phyloP scores from a whole-genome alignment of 2,797 vertebrate species.

The Xiphophorus birchmanni region DNA sequence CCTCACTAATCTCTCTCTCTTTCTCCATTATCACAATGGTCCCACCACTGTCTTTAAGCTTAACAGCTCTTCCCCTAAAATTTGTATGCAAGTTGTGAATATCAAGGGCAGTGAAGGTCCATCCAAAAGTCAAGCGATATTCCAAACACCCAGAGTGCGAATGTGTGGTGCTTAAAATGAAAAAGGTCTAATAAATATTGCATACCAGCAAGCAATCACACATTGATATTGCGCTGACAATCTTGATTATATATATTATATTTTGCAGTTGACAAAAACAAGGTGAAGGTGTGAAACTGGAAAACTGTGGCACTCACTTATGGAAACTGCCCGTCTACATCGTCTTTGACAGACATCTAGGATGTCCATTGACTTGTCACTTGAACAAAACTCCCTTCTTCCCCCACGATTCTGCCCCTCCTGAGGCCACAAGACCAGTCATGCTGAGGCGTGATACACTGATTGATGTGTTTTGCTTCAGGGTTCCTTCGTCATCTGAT shows the following conservation, averaged over 20 bases:
- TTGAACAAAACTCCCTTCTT: constrained; percentile 30
- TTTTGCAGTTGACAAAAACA: background rate
- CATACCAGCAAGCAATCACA: background rate
- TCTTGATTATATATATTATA: background rate
- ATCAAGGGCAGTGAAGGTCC: background rate
- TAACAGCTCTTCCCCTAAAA: background rate
- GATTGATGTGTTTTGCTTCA: constrained; percentile 49
- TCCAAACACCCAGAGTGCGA: background rate
- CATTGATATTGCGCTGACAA: background rate
- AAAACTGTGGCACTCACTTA: constrained; percentile 54
- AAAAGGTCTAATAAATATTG: background rate
- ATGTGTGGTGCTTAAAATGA: background rate
- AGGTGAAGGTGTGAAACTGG: constrained; percentile 14
- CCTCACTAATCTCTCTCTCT: background rate
- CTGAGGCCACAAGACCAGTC: constrained; percentile 35
- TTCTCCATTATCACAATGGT: background rate
- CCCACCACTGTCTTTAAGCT: background rate
- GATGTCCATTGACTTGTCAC: constrained; percentile 61
- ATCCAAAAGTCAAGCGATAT: background rate
- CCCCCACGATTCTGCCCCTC: constrained; percentile 20
- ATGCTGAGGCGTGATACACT: constrained; percentile 25
- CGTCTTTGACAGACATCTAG: constrained; percentile 54
- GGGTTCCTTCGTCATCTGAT: constrained; percentile 31
- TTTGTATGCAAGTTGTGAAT: background rate
- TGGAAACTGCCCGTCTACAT: constrained; percentile 51